These are phyloP conservation scores for Peromyscus melanophrys DNA, from an alignment of 2,797 vertebrate genomes.

Conservation along the genomic window DNA sequence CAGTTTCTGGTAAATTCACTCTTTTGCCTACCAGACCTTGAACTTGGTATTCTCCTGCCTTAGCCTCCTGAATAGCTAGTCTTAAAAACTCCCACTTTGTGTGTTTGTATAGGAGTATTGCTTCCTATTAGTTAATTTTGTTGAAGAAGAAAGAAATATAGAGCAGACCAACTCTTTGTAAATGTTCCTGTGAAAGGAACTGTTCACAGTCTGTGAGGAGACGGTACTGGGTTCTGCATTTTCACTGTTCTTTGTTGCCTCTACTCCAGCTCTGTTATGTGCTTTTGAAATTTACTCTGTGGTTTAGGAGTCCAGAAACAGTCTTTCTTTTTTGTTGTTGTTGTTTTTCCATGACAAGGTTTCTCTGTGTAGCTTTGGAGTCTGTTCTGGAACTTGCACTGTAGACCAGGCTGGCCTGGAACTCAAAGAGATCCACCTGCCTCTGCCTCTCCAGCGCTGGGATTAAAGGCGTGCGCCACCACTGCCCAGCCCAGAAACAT, in stretches of 20 bases:
- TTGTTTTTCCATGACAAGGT: neutral
- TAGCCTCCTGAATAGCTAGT: neutral
- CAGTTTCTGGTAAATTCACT: neutral
- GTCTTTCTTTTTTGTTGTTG: neutral
- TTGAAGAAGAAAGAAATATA: constrained; percentile 39
- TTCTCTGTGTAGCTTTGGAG: no score
- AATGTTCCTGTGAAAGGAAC: constrained; percentile 13
- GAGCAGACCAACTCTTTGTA: neutral
- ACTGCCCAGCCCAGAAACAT: neutral
- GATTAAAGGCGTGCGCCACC: no score
- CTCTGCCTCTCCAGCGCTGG: no score
- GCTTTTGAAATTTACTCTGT: constrained; percentile 48
- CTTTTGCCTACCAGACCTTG: neutral
- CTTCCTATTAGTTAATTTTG: constrained; percentile 44
- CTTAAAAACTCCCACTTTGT: neutral
- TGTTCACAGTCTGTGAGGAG: constrained; percentile 5
- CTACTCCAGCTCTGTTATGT: neutral
- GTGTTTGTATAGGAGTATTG: neutral
- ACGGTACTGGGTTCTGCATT: neutral
- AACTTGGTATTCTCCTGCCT: neutral
- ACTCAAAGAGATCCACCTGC: no score
- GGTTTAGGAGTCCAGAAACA: constrained; percentile 47
- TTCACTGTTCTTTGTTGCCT: constrained; percentile 1
- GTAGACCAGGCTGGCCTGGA: no score
- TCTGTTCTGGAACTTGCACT: no score